phyloP scores from a whole-genome alignment of 2,113 vertebrate genomes.

The Mastomys natalensis region DNA sequence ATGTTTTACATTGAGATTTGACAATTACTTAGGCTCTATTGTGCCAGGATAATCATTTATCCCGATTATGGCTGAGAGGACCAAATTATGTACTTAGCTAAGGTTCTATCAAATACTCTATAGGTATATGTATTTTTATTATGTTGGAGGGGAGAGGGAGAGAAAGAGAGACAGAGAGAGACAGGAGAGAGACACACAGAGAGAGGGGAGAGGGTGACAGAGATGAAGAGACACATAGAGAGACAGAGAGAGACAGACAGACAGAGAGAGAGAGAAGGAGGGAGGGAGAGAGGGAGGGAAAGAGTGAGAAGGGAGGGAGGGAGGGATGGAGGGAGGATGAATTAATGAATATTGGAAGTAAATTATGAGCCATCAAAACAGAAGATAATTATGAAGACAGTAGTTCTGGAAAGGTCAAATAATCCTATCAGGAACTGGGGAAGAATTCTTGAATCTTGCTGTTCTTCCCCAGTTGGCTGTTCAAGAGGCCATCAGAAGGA shows the following conservation, averaged over 20 bases:
- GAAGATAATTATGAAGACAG: neutral
- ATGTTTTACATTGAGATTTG: neutral
- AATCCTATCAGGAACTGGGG: neutral
- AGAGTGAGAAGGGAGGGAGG: too few relatives aligned
- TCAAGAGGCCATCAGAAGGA: neutral
- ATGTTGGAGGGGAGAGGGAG: neutral
- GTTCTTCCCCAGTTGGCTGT: neutral
- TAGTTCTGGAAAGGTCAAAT: neutral
- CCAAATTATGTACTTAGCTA: neutral
- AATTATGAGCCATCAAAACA: neutral
- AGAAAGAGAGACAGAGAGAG: too few relatives aligned
- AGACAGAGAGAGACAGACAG: neutral
- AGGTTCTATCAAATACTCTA: neutral
- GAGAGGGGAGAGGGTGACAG: neutral
- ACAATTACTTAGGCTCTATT: neutral
- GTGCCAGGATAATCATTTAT: neutral
- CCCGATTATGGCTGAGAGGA: neutral
- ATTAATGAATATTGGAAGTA: neutral
- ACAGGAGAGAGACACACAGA: too few relatives aligned
- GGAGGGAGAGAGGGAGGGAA: neutral
- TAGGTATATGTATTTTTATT: neutral
- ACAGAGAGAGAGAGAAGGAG: neutral
- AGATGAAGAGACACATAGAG: neutral
- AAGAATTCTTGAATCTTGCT: neutral
- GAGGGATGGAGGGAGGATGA: neutral